Evolutionary conservation across 2,888 invertebrate genomes (phyloP).

Genomic region (Zootermopsis nevadensis): DNA sequence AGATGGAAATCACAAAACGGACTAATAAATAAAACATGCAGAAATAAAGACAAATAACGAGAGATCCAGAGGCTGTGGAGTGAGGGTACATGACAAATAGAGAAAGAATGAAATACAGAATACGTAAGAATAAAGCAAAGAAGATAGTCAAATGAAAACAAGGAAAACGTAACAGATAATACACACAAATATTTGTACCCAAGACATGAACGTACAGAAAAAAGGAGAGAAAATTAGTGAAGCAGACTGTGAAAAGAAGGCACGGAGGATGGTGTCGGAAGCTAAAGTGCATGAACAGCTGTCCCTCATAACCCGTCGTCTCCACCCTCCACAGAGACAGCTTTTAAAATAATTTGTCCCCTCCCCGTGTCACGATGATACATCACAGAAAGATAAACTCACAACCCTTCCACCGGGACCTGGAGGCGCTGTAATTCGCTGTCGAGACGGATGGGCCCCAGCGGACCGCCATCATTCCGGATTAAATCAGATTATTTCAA

Average conservation of each 20-base stretch:
- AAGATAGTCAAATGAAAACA: too few relatives aligned
- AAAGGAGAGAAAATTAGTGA: not conserved
- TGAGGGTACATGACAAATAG: too few relatives aligned
- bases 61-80: too few relatives aligned
- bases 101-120: too few relatives aligned
- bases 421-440: not conserved
- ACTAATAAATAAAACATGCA: too few relatives aligned
- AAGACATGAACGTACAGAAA: too few relatives aligned
- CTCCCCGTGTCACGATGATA: not conserved
- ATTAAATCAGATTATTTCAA: constrained; percentile 13
- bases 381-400: constrained; percentile 33
- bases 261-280: not conserved
- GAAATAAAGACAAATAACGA: too few relatives aligned
- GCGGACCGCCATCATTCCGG: not conserved
- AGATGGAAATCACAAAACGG: too few relatives aligned
- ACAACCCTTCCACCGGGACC: constrained; percentile 5
- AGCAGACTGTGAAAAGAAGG: not conserved
- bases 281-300: not conserved
- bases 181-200: too few relatives aligned
- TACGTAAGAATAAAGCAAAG: too few relatives aligned
- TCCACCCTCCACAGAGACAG: constrained; percentile 18
- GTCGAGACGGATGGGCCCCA: constrained; percentile 12
- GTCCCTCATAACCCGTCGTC: not conserved
- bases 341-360: constrained; percentile 46
- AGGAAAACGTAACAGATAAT: too few relatives aligned